Base-by-base conservation (phyloP, 2,888 invertebrate species). In the Orthosia gracilis region DNA sequence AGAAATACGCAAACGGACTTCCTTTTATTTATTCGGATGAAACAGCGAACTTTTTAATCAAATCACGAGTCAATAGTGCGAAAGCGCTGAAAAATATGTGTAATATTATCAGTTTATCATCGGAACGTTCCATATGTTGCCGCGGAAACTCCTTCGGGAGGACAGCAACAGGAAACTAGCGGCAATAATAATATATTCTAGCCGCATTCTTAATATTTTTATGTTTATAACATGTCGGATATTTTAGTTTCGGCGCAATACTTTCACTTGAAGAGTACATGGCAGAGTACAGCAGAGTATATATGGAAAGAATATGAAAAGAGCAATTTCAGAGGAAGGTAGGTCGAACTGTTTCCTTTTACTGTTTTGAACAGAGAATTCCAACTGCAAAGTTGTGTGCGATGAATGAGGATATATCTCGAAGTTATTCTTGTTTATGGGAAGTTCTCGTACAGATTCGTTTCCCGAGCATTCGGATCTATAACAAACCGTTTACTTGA, bases 401-500 rank as follows among this genome's bases (percentile, higher is more conserved):
- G 67, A 68, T 69, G 73, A 73, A 67, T 69, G 68, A 69, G 45
- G n/a, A 71, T 66, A 66, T 57, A 63, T 76, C 69, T 76, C 67
- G 52, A 76, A 76, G 69, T 72, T 71, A 73, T 71, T 76, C 76
- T 69, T 74, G 73, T 76, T 74, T 84, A 69, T 68, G 50, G 58
- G 69, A 69, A 68, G 61, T 75, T 67, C 68, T 62, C 70, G 31
- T 50, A 67, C 69, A 52, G 55, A 83, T 78, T 73, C 68, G 65
- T 67, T 70, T 68, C 52, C 62, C 67, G 47, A 61, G 49, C 64
- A 83, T 69, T 72, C 57, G 49, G 58, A 45, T 59, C 65, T 82
- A 61, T 82, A 65, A 82, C 69, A 82, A 82, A 68, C 71, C 45
- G 61, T 82, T 80, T 58, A 72, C 45, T 62, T 66, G 65, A 78